Evolutionary conservation across 2,113 vertebrate species (phyloP), one percentile per base, ranked within the genome.

Genomic region (Chrysochloris asiatica): DNA sequence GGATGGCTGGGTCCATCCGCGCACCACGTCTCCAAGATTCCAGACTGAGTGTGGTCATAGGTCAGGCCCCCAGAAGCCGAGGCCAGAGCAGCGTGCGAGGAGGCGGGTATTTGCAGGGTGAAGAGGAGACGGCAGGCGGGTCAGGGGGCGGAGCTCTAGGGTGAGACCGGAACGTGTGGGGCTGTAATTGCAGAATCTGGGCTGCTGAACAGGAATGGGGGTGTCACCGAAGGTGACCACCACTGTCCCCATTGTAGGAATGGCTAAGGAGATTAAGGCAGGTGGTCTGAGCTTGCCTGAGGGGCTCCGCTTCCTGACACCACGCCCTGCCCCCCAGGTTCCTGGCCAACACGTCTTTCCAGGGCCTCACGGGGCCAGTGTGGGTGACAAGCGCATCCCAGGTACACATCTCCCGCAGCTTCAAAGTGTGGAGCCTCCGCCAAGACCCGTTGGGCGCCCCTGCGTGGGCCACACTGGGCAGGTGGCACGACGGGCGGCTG

Each of bases 401-500:
- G 54, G 95, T 99, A 43, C 95, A 97, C 43, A 96, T 96, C 0
- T 97, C 98, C 13, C 98, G 98, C 79, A 97, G 86, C 16, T 98
- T 98, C 95, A 98, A 97, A 0, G 93, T 99, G 71, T 99, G 99
- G 99, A 98, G 98, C 86, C 97, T 99, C 33, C 97, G 96, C 2
- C 96, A 96, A 3, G 98, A 99, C 30, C 97, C 97, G 0, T 88
- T 95, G 59, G 99, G 99, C 0, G 97, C 98, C 52, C 99, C 99
- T 0, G 97, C 98, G 63, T 99, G 99, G 99, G 98, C 99, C 89
- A 99, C 98, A 0, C 98, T 98, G 95, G 99, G 98, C 78, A 97
- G 97, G 90, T 99, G 99, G 99, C 95, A 61, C 28, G 97, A 97
- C 0, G 98, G 98, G 6, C 94, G 41, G 28, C 97, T 99, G 96